These are phyloP conservation scores for Gallinago paraguaiae DNA, from an alignment of 2,113 vertebrate species.

Conservation along the genomic window DNA sequence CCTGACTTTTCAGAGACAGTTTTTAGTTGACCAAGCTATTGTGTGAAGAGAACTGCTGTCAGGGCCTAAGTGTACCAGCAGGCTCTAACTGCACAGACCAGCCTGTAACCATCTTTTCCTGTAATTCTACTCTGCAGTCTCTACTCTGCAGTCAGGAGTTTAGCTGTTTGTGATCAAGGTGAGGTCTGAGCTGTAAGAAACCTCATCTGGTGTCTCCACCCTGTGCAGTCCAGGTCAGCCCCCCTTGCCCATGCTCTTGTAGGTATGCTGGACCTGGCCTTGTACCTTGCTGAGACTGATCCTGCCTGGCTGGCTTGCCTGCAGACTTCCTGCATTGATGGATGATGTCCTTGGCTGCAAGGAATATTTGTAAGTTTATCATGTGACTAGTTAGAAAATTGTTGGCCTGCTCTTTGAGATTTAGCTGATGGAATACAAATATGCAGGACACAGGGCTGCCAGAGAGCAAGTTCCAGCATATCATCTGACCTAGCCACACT, in stretches of 20 bases:
- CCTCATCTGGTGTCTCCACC: neutral
- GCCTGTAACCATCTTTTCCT: neutral
- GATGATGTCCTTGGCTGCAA: too few relatives aligned
- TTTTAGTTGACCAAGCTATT: neutral
- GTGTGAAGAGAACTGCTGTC: neutral
- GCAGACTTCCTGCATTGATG: neutral
- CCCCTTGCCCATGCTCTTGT: neutral
- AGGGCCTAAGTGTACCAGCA: neutral
- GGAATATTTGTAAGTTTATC: neutral
- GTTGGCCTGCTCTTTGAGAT: neutral
- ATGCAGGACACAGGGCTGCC: neutral
- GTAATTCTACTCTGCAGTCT: neutral
- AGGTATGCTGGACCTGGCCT: neutral
- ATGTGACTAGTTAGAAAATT: neutral
- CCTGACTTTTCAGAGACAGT: neutral
- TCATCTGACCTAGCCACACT: neutral
- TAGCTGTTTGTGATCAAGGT: neutral
- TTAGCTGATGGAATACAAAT: neutral
- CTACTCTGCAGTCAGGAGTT: neutral
- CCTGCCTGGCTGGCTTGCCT: neutral
- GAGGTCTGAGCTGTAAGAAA: neutral
- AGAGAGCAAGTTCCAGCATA: neutral
- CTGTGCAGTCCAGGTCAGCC: neutral
- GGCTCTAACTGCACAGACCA: neutral
- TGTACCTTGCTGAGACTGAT: neutral